Evolutionary conservation across 2,113 vertebrate species (phyloP).

Genomic region (Muscicapa adusta): DNA sequence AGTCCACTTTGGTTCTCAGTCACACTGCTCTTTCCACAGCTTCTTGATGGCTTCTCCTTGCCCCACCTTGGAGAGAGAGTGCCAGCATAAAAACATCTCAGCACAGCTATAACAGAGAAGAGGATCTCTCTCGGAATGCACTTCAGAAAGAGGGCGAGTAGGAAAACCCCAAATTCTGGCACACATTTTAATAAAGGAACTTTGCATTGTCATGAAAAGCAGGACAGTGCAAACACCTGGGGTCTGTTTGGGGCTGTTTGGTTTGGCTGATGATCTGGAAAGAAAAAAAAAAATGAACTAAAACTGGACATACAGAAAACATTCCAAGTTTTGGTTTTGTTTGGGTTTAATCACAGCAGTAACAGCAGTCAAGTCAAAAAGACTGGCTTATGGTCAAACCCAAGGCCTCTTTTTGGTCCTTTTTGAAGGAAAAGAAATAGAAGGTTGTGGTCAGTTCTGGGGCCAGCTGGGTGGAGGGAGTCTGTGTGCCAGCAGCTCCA

Average conservation of each 20-base stretch:
- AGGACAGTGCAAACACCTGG: not conserved
- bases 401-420: not conserved
- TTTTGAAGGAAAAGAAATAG: not conserved
- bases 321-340: not conserved
- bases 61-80: not conserved
- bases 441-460: not conserved
- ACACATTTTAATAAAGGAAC: not conserved
- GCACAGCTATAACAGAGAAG: not conserved
- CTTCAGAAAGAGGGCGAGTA: not conserved
- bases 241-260: not conserved
- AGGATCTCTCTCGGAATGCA: not conserved
- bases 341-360: not conserved
- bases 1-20: not conserved
- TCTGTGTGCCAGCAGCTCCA: not conserved
- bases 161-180: not conserved
- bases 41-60: not conserved
- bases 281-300: not conserved
- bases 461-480: not conserved
- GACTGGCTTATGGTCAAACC: not conserved
- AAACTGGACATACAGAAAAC: not conserved
- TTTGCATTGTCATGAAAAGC: not conserved
- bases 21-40: not conserved
- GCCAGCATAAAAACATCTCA: not conserved
- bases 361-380: not conserved
- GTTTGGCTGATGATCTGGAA: not conserved